phyloP scores from a whole-genome alignment of 2,113 vertebrate species.

The Mesembrinibis cayennensis region DNA sequence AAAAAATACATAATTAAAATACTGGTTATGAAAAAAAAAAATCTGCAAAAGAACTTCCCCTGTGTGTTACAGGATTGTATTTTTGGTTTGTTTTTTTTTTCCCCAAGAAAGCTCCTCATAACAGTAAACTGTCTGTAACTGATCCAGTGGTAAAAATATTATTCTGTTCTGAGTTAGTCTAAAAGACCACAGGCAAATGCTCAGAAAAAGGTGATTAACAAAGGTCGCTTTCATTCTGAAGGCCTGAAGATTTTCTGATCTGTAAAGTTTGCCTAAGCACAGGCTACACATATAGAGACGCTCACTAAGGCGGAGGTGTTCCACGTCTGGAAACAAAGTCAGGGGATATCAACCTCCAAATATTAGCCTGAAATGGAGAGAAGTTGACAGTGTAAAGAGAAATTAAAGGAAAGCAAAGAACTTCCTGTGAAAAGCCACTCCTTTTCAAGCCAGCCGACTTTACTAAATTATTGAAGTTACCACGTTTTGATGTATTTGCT shows the following conservation, averaged over 20 bases:
- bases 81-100: neutral
- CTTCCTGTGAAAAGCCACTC: neutral
- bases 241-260: neutral
- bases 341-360: neutral
- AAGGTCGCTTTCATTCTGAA: constrained; percentile 35
- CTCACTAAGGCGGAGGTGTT: neutral
- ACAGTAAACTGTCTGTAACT: neutral
- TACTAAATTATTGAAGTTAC: neutral
- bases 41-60: neutral
- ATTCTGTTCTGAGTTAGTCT: neutral
- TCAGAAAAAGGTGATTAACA: constrained; percentile 10
- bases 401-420: neutral
- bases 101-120: neutral
- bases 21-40: neutral
- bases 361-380: neutral
- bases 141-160: neutral
- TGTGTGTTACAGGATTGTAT: neutral
- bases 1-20: neutral
- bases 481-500: neutral
- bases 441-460: neutral
- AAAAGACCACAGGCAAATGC: neutral
- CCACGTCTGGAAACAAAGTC: neutral
- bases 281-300: neutral
- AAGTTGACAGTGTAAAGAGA: neutral
- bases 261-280: neutral